These are phyloP conservation scores for Rallus crepitans DNA, from an alignment of 2,797 vertebrate genomes.

Conservation along the genomic window DNA sequence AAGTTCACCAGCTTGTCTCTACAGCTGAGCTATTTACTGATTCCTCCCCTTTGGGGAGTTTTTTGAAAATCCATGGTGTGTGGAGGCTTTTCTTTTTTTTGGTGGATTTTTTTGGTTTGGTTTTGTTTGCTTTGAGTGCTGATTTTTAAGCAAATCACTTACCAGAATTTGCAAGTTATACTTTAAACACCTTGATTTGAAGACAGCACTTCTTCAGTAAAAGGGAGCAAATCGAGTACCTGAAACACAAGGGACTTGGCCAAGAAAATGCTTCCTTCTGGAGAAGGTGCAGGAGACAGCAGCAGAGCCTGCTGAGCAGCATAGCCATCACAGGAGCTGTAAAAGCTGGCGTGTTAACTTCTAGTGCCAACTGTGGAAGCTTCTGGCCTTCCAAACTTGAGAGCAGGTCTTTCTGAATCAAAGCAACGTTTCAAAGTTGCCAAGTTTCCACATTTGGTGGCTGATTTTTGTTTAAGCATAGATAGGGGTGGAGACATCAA, in stretches of 20 bases:
- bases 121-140: neutral
- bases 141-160: too few species aligned
- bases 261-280: neutral
- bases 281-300: fast-evolving
- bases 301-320: neutral
- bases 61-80: neutral
- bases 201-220: neutral
- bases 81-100: neutral
- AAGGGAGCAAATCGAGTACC: neutral
- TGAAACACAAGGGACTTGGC: neutral
- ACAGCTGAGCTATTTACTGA: fast-evolving
- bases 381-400: neutral
- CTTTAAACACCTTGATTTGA: neutral
- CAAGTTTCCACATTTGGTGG: neutral
- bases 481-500: neutral
- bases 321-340: neutral
- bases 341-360: neutral
- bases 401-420: neutral
- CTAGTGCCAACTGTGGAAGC: neutral
- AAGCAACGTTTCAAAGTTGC: neutral
- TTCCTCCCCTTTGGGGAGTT: neutral
- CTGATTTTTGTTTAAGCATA: neutral
- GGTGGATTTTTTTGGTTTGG: too few species aligned
- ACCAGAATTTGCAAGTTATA: neutral
- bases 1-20: neutral